These are phyloP conservation scores for Oxyura jamaicensis DNA, from an alignment of 2,113 vertebrate species.

Conservation along the genomic window DNA sequence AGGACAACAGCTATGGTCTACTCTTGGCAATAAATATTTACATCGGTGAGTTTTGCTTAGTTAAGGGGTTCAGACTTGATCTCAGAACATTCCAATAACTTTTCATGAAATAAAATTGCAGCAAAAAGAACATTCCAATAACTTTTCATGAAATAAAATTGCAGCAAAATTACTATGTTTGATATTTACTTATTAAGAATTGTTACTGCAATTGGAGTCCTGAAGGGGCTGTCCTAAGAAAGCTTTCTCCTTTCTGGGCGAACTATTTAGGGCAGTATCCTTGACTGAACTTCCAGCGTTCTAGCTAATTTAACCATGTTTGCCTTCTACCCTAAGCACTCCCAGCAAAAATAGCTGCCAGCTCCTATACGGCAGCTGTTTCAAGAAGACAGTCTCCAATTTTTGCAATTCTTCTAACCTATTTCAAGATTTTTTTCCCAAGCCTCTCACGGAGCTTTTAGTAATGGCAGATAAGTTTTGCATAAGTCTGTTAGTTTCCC, in stretches of 20 bases:
- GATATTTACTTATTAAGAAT: conserved; percentile 19
- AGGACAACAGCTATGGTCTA: not conserved
- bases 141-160: not conserved
- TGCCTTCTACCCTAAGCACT: conserved; percentile 8
- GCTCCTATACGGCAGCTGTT: not conserved
- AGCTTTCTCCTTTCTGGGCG: conserved; percentile 23
- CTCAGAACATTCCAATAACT: not conserved
- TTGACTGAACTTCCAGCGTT: conserved; percentile 60
- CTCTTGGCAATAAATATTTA: not conserved
- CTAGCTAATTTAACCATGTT: conserved; percentile 46
- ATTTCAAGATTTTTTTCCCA: not conserved
- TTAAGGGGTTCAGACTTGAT: not conserved
- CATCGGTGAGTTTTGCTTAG: not conserved
- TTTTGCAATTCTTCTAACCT: not conserved
- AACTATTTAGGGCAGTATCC: conserved; percentile 62
- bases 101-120: not conserved
- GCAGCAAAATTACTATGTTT: not conserved
- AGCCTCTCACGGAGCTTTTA: not conserved
- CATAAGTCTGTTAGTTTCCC: not conserved
- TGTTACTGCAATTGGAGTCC: conserved; percentile 10
- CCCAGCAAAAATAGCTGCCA: conserved; percentile 55
- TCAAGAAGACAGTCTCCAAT: not conserved
- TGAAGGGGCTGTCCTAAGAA: conserved; percentile 32
- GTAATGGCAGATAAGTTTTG: not conserved
- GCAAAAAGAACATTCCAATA: not conserved